A percentile compares a stretch with the other conserved stretches of the same genome.
These are phyloP conservation scores for Hartigia nigra DNA, from an alignment of 2,888 invertebrate genomes.

Conservation along the genomic window DNA sequence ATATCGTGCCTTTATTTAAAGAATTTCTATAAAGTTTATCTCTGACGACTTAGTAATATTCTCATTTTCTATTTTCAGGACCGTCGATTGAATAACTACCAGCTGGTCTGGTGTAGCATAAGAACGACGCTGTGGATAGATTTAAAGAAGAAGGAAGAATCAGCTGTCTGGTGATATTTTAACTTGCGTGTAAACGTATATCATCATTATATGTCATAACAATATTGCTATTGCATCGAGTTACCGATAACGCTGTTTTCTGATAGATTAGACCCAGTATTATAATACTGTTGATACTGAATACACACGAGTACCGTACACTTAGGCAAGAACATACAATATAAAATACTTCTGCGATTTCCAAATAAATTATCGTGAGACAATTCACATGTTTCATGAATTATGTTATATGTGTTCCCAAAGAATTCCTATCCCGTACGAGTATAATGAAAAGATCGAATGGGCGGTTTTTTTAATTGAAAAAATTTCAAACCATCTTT, in stretches of 20 bases:
- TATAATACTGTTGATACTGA: constrained; percentile 18
- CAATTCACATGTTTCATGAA: not conserved
- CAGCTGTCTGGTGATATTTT: constrained; percentile 17
- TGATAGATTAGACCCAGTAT: constrained; percentile 38
- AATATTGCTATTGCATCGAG: constrained; percentile 11
- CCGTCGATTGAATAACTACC: constrained; percentile 50
- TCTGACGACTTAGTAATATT: not conserved
- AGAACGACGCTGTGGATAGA: constrained; percentile 41
- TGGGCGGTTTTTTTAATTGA: no score
- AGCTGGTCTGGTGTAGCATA: constrained; percentile 35
- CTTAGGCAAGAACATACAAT: not conserved
- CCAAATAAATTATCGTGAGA: constrained; percentile 6
- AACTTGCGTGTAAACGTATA: constrained; percentile 27
- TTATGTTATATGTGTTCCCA: not conserved
- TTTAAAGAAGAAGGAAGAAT: constrained; percentile 28
- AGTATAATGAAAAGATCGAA: not conserved
- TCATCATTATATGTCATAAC: constrained; percentile 11
- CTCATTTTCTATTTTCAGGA: constrained; percentile 43
- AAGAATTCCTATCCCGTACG: not conserved
- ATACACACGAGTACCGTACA: not conserved
- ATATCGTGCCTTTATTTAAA: not conserved
- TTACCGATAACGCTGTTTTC: constrained; percentile 18
- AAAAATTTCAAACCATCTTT: no score
- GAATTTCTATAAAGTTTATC: not conserved
- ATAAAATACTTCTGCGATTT: not conserved